A percentile compares a stretch with the other conserved stretches of the same genome.
phyloP scores from a whole-genome alignment of 2,888 invertebrate genomes.

The Ametastegia equiseti region DNA sequence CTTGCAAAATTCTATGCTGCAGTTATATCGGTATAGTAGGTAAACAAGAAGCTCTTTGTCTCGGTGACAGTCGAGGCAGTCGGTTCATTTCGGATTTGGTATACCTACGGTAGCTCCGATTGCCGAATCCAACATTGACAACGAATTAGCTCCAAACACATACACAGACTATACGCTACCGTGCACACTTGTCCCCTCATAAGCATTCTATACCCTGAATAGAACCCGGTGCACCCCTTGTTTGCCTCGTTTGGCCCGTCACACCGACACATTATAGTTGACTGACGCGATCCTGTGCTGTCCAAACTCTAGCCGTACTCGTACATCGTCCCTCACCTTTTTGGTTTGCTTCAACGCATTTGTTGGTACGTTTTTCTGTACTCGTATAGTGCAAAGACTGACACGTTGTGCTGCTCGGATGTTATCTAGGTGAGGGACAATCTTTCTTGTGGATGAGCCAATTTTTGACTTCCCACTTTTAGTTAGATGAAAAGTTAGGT shows the following conservation, averaged over 20 bases:
- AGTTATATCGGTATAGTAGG: no score
- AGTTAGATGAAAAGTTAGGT: no score
- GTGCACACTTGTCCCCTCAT: conserved; percentile 21
- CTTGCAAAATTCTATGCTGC: no score
- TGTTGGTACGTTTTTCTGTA: neutral
- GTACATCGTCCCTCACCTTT: neutral
- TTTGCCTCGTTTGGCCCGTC: conserved; percentile 31
- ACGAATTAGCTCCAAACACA: conserved; percentile 37
- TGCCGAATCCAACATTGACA: conserved; percentile 19
- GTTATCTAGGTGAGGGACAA: no score
- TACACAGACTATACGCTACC: neutral
- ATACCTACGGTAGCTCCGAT: neutral
- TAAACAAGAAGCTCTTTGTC: neutral
- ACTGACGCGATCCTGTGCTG: conserved; percentile 19
- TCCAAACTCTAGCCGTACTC: conserved; percentile 14
- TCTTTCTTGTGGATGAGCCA: no score
- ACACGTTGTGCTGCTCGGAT: neutral
- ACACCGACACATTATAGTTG: conserved; percentile 17
- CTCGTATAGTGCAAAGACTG: neutral
- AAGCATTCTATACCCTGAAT: conserved; percentile 9
- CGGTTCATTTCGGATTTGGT: conserved; percentile 16
- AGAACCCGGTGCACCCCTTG: conserved; percentile 10
- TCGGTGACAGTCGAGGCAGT: neutral
- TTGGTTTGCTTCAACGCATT: neutral
- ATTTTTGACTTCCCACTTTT: no score